phyloP scores from a whole-genome alignment of 2,888 invertebrate genomes.

The Sipunculus nudus region DNA sequence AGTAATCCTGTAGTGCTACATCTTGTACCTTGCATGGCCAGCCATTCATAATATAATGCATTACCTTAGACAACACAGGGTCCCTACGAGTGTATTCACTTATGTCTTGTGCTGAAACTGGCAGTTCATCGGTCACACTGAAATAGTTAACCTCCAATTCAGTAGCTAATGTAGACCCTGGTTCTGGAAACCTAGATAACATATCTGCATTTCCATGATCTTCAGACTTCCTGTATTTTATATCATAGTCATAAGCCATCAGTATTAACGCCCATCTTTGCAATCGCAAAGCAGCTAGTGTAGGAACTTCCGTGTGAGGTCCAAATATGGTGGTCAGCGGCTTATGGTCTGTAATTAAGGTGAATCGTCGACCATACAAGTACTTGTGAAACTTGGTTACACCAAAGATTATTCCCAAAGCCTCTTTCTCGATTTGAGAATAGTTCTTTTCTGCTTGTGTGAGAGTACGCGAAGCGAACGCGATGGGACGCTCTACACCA shows the following conservation, averaged over 20 bases:
- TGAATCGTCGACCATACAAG: constrained; percentile 63
- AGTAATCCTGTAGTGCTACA: background rate
- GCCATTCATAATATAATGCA: background rate
- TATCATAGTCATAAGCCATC: constrained; percentile 53
- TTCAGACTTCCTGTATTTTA: constrained; percentile 45
- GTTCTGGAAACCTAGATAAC: constrained; percentile 40
- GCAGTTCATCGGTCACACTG: background rate
- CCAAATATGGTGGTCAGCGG: constrained; percentile 61
- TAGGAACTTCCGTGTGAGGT: constrained; percentile 41
- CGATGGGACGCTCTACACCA: constrained; percentile 63
- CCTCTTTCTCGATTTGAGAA: constrained; percentile 61
- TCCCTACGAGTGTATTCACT: background rate
- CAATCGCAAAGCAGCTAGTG: constrained; percentile 42
- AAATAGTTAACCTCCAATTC: background rate
- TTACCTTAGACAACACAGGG: background rate
- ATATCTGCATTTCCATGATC: constrained; percentile 52
- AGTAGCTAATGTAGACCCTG: background rate
- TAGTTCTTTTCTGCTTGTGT: constrained; percentile 59
- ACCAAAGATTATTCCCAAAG: constrained; percentile 61
- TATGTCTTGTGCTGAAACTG: background rate
- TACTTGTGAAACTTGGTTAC: constrained; percentile 63
- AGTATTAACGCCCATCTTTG: constrained; percentile 45
- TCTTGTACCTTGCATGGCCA: background rate
- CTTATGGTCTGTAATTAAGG: constrained; percentile 62
- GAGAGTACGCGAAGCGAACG: constrained; percentile 64